These are phyloP conservation scores for Caenorhabditis uteleia DNA, from an alignment of 2,888 invertebrate genomes.

Conservation along the genomic window DNA sequence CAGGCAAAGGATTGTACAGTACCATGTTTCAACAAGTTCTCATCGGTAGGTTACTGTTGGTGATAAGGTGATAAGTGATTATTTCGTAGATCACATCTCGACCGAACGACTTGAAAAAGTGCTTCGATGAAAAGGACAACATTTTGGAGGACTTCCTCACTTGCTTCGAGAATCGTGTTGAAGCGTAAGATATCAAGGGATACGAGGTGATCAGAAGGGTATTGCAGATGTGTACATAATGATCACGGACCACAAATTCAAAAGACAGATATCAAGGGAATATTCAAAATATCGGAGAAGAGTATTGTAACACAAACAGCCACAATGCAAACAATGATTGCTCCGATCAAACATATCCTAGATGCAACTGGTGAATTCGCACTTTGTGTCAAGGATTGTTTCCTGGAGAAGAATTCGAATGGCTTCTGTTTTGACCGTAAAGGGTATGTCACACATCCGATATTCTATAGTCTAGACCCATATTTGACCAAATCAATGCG, in stretches of 20 bases:
- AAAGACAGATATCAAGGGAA: conserved; percentile 61
- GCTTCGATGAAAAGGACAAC: conserved; percentile 60
- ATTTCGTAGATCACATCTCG: conserved; percentile 51
- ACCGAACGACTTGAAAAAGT: conserved; percentile 59
- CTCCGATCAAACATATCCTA: conserved; percentile 59
- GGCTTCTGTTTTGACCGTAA: conserved; percentile 65
- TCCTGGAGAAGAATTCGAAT: conserved; percentile 57
- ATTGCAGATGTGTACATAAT: conserved; percentile 52
- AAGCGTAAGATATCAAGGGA: conserved; percentile 48
- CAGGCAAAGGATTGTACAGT: conserved; percentile 63
- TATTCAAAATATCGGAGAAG: conserved; percentile 61
- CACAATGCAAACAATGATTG: conserved; percentile 50
- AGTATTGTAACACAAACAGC: conserved; percentile 49
- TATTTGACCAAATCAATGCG: no score
- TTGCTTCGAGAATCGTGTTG: conserved; percentile 62
- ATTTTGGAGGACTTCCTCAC: conserved; percentile 59
- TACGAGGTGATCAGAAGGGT: not conserved
- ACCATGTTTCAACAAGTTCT: conserved; percentile 60
- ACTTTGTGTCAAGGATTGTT: conserved; percentile 62
- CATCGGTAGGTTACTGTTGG: conserved; percentile 29
- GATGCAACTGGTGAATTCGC: conserved; percentile 65
- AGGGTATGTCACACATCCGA: conserved; percentile 23
- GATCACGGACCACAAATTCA: conserved; percentile 55
- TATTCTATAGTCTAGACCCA: not conserved
- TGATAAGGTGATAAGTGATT: not conserved